These are phyloP conservation scores for Aptenodytes forsteri DNA, from an alignment of 2,113 vertebrate species.

Conservation along the genomic window DNA sequence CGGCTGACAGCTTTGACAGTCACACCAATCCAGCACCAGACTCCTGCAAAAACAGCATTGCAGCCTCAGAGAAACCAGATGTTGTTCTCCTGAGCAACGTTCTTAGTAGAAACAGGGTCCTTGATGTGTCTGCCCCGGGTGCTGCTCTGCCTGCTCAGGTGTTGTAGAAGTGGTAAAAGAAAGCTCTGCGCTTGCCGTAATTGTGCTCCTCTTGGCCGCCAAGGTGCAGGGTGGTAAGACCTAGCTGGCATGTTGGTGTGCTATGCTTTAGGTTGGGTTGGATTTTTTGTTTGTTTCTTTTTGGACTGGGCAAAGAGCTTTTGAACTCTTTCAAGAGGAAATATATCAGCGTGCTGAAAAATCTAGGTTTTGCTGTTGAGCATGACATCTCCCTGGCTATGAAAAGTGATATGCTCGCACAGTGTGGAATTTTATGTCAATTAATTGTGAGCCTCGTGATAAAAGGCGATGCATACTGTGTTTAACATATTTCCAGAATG, in stretches of 20 bases:
- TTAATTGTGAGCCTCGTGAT: background rate
- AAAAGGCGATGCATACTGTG: background rate
- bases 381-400: background rate
- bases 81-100: background rate
- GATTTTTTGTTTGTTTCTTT: background rate
- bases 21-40: background rate
- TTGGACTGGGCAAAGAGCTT: background rate
- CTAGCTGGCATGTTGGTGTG: accelerated
- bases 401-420: background rate
- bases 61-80: background rate
- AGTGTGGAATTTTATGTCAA: background rate
- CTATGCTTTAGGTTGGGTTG: background rate
- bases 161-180: background rate
- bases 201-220: background rate
- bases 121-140: accelerated
- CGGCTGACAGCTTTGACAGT: background rate
- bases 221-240: background rate
- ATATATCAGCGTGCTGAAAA: background rate
- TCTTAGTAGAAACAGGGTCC: background rate
- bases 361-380: background rate
- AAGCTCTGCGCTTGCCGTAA: background rate
- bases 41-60: background rate
- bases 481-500: background rate
- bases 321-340: background rate
- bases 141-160: background rate